Evolutionary conservation across 2,888 invertebrate genomes (phyloP), one percentile per base, ranked within the genome.

Genomic region (Tachina fera): DNA sequence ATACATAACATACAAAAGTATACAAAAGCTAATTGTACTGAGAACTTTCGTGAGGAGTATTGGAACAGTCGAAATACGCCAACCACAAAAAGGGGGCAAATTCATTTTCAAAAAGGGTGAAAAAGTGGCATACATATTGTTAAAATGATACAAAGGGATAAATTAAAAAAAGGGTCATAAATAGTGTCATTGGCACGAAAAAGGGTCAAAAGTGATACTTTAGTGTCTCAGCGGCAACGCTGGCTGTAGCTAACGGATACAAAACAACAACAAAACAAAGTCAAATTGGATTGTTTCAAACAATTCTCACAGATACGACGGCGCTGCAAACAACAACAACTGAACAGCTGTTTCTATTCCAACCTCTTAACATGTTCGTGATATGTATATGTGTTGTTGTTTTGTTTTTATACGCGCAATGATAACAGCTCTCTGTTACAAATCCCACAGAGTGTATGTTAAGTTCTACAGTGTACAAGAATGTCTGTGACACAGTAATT

Each of bases 281-380:
- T 56, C 63, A 16, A 53, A 77, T 83, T 71, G 65, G 39, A 65
- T 45, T 51, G 68, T 49, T 76, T 39, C 5, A 75, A 74, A 61
- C 53, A 82, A 70, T 74, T 67, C 83, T 83, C 58, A 71, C 63
- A 70, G 56, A 56, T 76, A 47, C 75, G 19, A 4, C 6, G 31
- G 6, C 31, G 16, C 67, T 74, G 63, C 63, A 70, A n/a, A 41
- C 71, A 31, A 41, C 71, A 65, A 70, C 14, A 56, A 43, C 72
- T 19, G 58, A 81, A 72, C 84, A 84, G 84, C 84, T 84, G 84
- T 84, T 84, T 75, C 43, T n/a, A 49, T 61, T 80, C 76, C 65
- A 81, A 84, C 84, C 65, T 39, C 22, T 72, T 61, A 71, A 68
- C 81, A 81, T 71, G 77, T 63, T 65, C 49, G 70, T 31, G 22